Percentiles rank a stretch among this genome's conserved stretches.
These are phyloP conservation scores for Acromyrmex charruanus DNA, from an alignment of 1,140 invertebrate species.

Conservation along the genomic window DNA sequence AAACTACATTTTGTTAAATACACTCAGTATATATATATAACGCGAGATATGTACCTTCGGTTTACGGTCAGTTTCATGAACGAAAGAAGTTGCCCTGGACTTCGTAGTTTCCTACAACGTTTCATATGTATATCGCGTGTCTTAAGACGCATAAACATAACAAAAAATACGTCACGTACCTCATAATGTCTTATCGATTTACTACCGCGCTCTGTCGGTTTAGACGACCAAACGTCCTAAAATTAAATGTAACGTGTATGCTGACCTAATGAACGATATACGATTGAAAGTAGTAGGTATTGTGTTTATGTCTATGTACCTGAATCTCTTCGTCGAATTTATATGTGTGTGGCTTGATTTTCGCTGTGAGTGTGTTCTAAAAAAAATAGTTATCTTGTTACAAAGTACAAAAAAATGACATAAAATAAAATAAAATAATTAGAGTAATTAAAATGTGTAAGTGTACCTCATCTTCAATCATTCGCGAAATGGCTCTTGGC, in stretches of 20 bases:
- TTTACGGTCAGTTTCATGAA: conserved; percentile 1
- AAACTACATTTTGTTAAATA: background rate
- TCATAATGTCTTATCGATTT: conserved; percentile 25
- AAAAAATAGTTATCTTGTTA: conserved; percentile 34
- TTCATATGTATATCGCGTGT: background rate
- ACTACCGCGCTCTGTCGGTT: conserved; percentile 39
- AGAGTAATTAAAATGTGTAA: conserved; percentile 2
- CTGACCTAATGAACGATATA: background rate
- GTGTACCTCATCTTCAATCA: conserved; percentile 11
- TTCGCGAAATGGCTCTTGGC: conserved; percentile 6
- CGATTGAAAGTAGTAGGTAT: background rate
- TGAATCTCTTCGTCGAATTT: conserved; percentile 44
- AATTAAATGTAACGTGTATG: conserved; percentile 23
- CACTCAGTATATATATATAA: background rate
- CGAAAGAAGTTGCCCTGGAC: background rate
- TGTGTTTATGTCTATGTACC: conserved; percentile 32
- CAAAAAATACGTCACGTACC: conserved; percentile 18
- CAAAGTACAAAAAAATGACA: conserved; percentile 9
- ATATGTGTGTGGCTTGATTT: conserved; percentile 38
- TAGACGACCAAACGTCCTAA: conserved; percentile 50
- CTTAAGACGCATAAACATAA: background rate
- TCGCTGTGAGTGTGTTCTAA: conserved; percentile 46
- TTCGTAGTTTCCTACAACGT: conserved; percentile 8
- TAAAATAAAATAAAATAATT: conserved; percentile 5
- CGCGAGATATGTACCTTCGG: conserved; percentile 13